These are phyloP conservation scores for Amphiprion ocellaris DNA, from an alignment of 2,113 vertebrate species.

Conservation along the genomic window DNA sequence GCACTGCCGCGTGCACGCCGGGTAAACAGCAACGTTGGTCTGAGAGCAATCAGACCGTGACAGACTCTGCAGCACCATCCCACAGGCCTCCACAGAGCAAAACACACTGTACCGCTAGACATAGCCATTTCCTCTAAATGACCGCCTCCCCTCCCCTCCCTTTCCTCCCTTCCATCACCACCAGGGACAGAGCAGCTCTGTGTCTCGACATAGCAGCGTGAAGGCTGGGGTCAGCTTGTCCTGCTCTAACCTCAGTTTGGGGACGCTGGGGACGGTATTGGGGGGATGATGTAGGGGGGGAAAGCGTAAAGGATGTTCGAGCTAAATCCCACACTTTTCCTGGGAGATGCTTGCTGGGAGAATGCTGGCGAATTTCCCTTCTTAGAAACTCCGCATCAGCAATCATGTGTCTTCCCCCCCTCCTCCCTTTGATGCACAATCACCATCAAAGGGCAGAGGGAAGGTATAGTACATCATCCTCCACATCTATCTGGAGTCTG, in stretches of 20 bases:
- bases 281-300: too few species aligned
- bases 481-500: slow-evolving; percentile 44
- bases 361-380: slow-evolving; percentile 11
- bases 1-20: not conserved
- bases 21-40: slow-evolving; percentile 54
- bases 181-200: slow-evolving; percentile 36
- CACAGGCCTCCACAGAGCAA: slow-evolving; percentile 59
- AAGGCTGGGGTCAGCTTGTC: slow-evolving; percentile 53
- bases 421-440: slow-evolving; percentile 50
- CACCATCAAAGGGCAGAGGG: slow-evolving; percentile 67
- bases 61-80: slow-evolving; percentile 73
- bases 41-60: slow-evolving; percentile 76
- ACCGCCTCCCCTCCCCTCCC: slow-evolving; percentile 11
- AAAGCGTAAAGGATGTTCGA: slow-evolving; percentile 57
- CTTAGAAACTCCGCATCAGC: slow-evolving; percentile 56
- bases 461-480: slow-evolving; percentile 32
- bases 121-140: slow-evolving; percentile 74
- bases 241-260: slow-evolving; percentile 38
- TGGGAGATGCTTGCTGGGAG: slow-evolving; percentile 38
- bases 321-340: slow-evolving; percentile 47
- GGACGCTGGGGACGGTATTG: slow-evolving; percentile 17
- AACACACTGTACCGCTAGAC: slow-evolving; percentile 60
- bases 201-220: slow-evolving; percentile 33
- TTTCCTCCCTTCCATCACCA: slow-evolving; percentile 28
- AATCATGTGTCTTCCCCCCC: slow-evolving; percentile 53